These are phyloP conservation scores for Rhodophaea formosa DNA, from an alignment of 2,888 invertebrate species.

Conservation along the genomic window DNA sequence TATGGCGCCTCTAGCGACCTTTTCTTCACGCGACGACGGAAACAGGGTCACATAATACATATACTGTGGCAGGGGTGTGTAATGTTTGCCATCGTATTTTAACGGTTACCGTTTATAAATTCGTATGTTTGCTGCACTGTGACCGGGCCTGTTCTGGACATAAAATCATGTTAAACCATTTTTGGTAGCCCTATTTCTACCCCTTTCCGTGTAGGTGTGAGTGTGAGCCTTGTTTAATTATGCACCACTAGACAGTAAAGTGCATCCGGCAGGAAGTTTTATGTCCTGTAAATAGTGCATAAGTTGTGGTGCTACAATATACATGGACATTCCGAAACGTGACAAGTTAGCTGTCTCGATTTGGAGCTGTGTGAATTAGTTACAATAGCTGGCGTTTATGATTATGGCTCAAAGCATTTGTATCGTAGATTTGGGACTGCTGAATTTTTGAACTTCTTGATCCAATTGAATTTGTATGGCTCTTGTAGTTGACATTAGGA, in stretches of 20 bases:
- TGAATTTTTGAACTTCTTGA: no score
- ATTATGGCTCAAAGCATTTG: background rate
- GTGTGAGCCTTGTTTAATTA: conserved; percentile 52
- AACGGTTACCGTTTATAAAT: no score
- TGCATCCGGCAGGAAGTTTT: conserved; percentile 52
- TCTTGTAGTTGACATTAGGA: no score
- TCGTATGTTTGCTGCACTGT: no score
- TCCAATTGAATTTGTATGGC: background rate
- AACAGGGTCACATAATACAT: no score
- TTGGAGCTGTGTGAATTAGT: background rate
- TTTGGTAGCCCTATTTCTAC: conserved; percentile 1
- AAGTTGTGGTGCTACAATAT: conserved; percentile 10
- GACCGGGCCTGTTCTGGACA: no score
- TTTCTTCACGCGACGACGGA: no score
- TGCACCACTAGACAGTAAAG: conserved; percentile 49
- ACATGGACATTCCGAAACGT: background rate
- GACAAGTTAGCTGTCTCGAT: background rate
- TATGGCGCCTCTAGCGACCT: no score
- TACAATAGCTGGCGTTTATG: background rate
- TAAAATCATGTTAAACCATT: no score
- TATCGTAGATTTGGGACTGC: background rate
- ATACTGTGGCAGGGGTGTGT: no score
- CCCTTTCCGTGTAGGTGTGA: conserved; percentile 35
- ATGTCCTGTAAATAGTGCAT: conserved; percentile 35
- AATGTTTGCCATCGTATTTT: no score